Evolutionary conservation across 2,113 vertebrate genomes (phyloP).

Genomic region (Thermophis baileyi): DNA sequence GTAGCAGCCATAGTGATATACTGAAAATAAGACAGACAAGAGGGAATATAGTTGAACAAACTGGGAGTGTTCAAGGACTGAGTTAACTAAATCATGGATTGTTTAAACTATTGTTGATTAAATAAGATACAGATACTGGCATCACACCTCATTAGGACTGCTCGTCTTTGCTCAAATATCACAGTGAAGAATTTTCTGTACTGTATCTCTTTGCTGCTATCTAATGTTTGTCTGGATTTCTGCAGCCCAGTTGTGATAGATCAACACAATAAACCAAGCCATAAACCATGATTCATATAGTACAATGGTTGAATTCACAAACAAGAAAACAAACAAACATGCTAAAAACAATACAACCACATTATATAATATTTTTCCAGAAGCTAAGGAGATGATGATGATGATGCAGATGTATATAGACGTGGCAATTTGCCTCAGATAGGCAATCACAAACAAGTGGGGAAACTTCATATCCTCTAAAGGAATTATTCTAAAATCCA

Average conservation of each 20-base stretch:
- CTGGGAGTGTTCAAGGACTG: neutral
- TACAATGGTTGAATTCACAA: neutral
- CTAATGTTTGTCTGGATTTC: neutral
- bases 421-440: neutral
- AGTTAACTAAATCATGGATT: neutral
- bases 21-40: neutral
- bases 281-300: neutral
- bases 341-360: neutral
- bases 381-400: neutral
- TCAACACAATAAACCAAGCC: neutral
- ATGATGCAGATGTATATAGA: neutral
- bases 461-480: neutral
- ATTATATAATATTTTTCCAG: neutral
- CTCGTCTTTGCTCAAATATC: neutral
- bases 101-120: neutral
- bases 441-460: neutral
- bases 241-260: neutral
- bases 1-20: neutral
- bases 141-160: neutral
- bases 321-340: too few species aligned
- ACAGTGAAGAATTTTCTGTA: neutral
- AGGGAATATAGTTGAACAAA: neutral
- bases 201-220: neutral
- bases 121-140: neutral
- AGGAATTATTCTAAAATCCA: neutral